Evolutionary conservation across 2,888 invertebrate species (phyloP).

Genomic region (Helobdella robusta): DNA sequence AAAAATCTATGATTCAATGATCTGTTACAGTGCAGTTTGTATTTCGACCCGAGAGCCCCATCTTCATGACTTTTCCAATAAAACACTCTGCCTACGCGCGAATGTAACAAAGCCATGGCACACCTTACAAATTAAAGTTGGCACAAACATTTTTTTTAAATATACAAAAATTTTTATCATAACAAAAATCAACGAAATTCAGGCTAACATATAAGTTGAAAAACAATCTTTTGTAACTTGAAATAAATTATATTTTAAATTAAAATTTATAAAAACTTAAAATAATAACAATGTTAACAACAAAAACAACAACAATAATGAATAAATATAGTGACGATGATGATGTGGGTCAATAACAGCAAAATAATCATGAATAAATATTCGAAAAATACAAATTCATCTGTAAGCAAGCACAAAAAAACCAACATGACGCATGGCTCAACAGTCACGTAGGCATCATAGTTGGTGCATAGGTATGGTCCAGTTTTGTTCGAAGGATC

Average conservation of each 20-base stretch:
- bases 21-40: slow-evolving; percentile 4
- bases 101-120: slow-evolving; percentile 85
- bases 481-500: too few relatives aligned
- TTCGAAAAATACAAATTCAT: too few relatives aligned
- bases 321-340: too few relatives aligned
- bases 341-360: too few relatives aligned
- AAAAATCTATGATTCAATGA: slow-evolving; percentile 10
- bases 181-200: not conserved
- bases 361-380: too few relatives aligned
- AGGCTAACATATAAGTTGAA: not conserved
- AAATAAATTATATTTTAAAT: too few relatives aligned
- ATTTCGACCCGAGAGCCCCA: slow-evolving; percentile 64
- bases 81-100: slow-evolving; percentile 72
- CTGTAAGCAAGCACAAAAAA: too few relatives aligned
- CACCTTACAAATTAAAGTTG: slow-evolving; percentile 54
- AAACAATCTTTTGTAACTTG: not conserved
- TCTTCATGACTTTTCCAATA: slow-evolving; percentile 55
- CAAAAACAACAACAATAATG: too few relatives aligned
- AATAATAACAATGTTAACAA: too few relatives aligned
- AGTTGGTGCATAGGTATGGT: slow-evolving; percentile 58
- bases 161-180: not conserved
- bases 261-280: too few relatives aligned
- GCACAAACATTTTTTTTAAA: not conserved
- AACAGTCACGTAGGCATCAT: slow-evolving; percentile 67
- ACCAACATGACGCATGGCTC: slow-evolving; percentile 78